A percentile compares a stretch with the other conserved stretches of the same genome.
Conservation (phyloP, 1,140 invertebrate species). For the Orchestia grillus region DNA sequence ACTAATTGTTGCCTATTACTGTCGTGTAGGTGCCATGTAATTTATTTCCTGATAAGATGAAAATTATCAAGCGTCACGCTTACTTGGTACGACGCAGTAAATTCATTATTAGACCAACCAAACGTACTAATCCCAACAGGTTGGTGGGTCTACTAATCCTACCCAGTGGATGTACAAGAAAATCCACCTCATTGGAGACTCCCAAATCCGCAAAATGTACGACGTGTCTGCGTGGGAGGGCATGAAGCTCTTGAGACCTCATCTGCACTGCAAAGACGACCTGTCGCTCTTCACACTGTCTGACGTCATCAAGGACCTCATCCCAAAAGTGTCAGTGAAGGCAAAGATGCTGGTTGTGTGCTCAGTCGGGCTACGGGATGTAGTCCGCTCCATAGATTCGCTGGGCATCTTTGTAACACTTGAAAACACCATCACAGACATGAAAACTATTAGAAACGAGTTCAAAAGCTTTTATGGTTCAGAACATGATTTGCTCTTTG, state of each 20-base stretch:
- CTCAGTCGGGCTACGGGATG: neutral
- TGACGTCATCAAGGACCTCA: neutral
- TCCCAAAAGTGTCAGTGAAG: neutral
- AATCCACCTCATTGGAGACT: constrained; percentile 13
- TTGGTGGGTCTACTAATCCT: neutral
- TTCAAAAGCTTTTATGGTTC: neutral
- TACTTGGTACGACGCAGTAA: no score
- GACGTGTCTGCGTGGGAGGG: neutral
- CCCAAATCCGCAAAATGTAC: neutral
- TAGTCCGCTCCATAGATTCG: neutral
- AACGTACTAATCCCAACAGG: neutral
- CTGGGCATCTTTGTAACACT: neutral
- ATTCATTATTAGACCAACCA: neutral
- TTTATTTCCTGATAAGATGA: no score
- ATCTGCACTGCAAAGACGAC: constrained; percentile 20
- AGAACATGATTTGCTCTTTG: constrained; percentile 47
- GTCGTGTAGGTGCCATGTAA: no score
- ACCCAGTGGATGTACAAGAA: neutral
- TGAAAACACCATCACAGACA: constrained; percentile 14
- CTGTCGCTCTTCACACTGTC: neutral
- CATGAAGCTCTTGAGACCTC: neutral
- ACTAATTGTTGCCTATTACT: no score
- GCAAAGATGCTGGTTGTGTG: neutral
- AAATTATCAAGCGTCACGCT: no score
- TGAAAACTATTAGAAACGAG: neutral